Evolutionary conservation across 2,113 vertebrate species (phyloP).

Genomic region (Hyaena hyaena): DNA sequence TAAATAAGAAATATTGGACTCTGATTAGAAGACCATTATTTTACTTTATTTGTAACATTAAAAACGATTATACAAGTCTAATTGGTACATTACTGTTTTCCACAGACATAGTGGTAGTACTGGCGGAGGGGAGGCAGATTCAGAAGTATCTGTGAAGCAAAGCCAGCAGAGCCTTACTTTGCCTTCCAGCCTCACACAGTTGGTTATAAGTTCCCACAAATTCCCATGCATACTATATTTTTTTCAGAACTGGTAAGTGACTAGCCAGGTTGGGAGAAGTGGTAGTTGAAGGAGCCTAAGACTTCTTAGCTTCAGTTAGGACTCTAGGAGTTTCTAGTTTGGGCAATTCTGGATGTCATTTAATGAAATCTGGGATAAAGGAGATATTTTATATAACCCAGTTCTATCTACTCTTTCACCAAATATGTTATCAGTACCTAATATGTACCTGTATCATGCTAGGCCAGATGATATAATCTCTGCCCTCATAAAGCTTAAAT

Average conservation of each 20-base stretch:
- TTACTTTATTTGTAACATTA: neutral
- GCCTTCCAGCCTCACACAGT: neutral
- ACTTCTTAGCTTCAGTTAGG: neutral
- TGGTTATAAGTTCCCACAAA: neutral
- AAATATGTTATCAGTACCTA: neutral
- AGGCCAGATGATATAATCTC: neutral
- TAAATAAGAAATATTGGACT: neutral
- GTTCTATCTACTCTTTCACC: neutral
- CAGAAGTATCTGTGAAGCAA: neutral
- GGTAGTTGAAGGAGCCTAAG: neutral
- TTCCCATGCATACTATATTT: neutral
- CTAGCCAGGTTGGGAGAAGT: neutral
- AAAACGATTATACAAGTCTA: neutral
- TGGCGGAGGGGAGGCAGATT: neutral
- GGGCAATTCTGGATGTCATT: neutral
- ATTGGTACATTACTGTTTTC: neutral
- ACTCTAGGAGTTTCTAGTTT: neutral
- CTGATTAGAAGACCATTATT: neutral
- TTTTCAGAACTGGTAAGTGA: neutral
- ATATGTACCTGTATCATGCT: neutral
- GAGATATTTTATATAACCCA: neutral
- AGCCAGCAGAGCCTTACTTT: neutral
- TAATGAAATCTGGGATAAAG: neutral
- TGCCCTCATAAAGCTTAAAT: neutral
- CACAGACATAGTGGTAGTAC: neutral